A percentile compares a stretch with the other conserved stretches of the same genome.
These are phyloP conservation scores for Pangasius djambal DNA, from an alignment of 2,797 vertebrate species.

Conservation along the genomic window DNA sequence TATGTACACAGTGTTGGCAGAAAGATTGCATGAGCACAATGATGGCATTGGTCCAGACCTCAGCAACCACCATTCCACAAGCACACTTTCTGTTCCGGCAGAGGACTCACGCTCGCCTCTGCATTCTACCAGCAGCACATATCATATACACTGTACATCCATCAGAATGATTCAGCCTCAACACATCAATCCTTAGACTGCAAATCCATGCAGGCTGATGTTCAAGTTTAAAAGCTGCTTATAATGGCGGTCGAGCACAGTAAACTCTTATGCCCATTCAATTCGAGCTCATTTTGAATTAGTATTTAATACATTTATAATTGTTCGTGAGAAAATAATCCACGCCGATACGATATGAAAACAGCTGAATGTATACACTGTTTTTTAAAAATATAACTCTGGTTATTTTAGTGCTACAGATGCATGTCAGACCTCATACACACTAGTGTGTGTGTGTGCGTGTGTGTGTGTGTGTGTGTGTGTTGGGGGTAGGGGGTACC, in stretches of 20 bases:
- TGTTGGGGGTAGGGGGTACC: background rate
- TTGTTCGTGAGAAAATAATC: background rate
- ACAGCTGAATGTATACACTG: too few species aligned
- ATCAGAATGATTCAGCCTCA: background rate
- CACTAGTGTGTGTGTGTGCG: background rate
- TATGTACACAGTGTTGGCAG: conserved; percentile 37
- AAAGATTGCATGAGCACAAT: conserved; percentile 51
- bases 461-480: background rate
- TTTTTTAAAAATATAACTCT: background rate
- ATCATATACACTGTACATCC: background rate
- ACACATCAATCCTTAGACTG: background rate
- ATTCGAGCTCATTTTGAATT: background rate
- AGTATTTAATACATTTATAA: too few species aligned
- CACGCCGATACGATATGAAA: too few species aligned
- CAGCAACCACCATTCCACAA: conserved; percentile 44
- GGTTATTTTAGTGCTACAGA: background rate
- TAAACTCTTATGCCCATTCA: background rate
- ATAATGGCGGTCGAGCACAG: too few species aligned
- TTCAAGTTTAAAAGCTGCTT: background rate
- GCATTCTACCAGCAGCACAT: background rate
- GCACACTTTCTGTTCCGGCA: conserved; percentile 45
- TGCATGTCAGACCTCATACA: background rate
- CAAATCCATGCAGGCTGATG: background rate
- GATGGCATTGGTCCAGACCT: conserved; percentile 59
- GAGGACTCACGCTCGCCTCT: conserved; percentile 30